These are phyloP conservation scores for Papilio protenor DNA, from an alignment of 2,888 invertebrate species.

Conservation along the genomic window DNA sequence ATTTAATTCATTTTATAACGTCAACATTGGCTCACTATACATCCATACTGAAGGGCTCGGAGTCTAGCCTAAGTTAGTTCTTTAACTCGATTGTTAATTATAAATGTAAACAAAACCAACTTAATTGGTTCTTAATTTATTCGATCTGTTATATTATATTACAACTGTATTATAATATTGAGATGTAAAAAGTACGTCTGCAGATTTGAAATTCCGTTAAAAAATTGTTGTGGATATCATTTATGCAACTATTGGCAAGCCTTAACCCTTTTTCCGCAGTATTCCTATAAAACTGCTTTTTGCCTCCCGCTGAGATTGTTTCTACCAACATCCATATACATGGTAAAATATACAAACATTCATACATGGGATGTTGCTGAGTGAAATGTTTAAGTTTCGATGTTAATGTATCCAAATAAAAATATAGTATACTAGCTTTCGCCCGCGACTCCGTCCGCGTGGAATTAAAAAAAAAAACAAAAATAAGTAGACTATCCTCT, in stretches of 20 bases:
- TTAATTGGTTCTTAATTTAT: not conserved
- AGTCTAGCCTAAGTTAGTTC: not conserved
- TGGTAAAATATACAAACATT: slow-evolving; percentile 24
- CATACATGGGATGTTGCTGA: slow-evolving; percentile 27
- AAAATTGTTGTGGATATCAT: slow-evolving; percentile 19
- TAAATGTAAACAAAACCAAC: not conserved
- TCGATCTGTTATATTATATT: slow-evolving; percentile 1
- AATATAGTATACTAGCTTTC: slow-evolving; percentile 8
- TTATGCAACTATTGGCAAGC: slow-evolving; percentile 31
- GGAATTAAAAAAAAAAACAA: too few relatives aligned
- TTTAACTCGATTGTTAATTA: not conserved
- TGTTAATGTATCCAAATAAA: slow-evolving; percentile 21
- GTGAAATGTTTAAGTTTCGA: slow-evolving; percentile 23
- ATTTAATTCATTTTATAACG: too few relatives aligned
- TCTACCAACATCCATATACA: slow-evolving; percentile 21
- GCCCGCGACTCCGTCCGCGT: too few relatives aligned
- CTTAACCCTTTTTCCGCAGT: slow-evolving; percentile 21
- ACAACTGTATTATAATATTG: not conserved
- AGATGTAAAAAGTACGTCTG: not conserved
- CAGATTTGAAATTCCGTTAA: slow-evolving; percentile 18
- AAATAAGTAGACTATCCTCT: too few relatives aligned
- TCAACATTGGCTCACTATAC: too few relatives aligned
- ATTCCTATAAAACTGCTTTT: slow-evolving; percentile 32
- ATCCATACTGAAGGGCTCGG: too few relatives aligned
- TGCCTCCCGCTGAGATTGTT: slow-evolving; percentile 30